Percentiles rank a stretch among this genome's conserved stretches.
Conservation (phyloP, 1,140 invertebrate species). For the Bactericera cockerelli region DNA sequence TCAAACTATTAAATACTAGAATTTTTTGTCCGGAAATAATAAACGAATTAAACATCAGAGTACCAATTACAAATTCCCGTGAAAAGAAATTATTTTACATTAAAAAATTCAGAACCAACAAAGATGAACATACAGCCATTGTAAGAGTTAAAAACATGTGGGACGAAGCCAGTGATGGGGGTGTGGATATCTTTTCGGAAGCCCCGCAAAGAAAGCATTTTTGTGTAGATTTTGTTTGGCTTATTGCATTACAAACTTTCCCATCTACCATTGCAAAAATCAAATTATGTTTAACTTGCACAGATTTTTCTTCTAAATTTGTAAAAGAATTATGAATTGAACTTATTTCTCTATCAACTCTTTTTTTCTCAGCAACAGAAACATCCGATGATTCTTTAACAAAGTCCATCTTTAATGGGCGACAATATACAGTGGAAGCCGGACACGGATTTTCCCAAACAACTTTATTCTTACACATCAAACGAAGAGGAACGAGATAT, state of each 20-base stretch:
- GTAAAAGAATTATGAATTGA: background rate
- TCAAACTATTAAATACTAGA: no score
- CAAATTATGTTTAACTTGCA: conserved; percentile 15
- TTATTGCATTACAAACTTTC: conserved; percentile 17
- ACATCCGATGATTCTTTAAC: conserved; percentile 17
- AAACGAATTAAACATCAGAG: no score
- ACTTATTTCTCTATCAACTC: conserved; percentile 15
- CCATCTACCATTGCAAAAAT: conserved; percentile 17
- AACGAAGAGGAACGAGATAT: conserved; percentile 3
- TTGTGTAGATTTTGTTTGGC: conserved; percentile 10
- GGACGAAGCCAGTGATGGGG: no score
- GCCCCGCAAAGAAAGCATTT: conserved; percentile 14
- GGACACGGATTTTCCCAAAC: conserved; percentile 18
- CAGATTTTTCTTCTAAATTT: background rate
- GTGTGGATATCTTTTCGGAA: no score
- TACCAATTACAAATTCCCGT: no score
- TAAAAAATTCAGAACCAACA: no score
- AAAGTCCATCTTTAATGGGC: conserved; percentile 18
- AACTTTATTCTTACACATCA: background rate
- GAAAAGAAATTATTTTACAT: no score
- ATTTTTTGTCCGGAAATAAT: no score
- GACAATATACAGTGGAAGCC: conserved; percentile 16
- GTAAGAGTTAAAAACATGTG: no score
- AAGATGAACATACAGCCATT: no score
- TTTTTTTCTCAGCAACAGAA: conserved; percentile 10